These are phyloP conservation scores for Turritopsis rubra DNA, from an alignment of 30 jellyfish, hydroid and myxozoan species.

Conservation along the genomic window DNA sequence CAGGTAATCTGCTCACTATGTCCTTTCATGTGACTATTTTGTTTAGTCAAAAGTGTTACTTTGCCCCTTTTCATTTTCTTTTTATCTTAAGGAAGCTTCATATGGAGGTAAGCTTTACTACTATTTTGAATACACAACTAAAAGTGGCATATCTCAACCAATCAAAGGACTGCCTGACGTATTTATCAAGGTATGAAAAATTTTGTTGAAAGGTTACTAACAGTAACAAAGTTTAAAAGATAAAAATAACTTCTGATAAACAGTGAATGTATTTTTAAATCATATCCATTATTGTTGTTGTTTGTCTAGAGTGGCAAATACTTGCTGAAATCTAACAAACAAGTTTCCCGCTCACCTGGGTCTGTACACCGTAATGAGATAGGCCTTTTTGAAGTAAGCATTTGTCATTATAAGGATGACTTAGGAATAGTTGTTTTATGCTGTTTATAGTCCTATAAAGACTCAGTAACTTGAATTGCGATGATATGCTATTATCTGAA, in stretches of 20 bases:
- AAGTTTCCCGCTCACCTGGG: not conserved
- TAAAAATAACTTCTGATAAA: too few relatives aligned
- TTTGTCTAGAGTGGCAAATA: constrained; percentile 5
- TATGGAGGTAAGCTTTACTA: constrained; percentile 39
- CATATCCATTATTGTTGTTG: not conserved
- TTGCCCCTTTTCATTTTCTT: too few relatives aligned
- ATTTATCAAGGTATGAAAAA: constrained; percentile 7
- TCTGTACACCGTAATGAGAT: not conserved
- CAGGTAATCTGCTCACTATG: constrained; percentile 35
- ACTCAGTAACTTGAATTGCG: too few relatives aligned
- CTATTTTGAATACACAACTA: constrained; percentile 27
- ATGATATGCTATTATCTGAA: too few relatives aligned
- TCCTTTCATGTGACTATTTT: too few relatives aligned
- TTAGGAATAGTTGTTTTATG: too few relatives aligned
- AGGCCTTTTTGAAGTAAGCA: not conserved
- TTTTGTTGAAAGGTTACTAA: not conserved
- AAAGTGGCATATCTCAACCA: constrained; percentile 21
- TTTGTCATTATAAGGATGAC: too few relatives aligned
- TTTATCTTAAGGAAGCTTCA: constrained; percentile 31
- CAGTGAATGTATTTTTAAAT: not conserved
- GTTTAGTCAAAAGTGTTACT: too few relatives aligned
- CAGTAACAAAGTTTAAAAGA: too few relatives aligned
- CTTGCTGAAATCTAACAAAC: constrained; percentile 17
- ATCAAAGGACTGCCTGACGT: constrained; percentile 36
- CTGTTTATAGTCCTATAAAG: too few relatives aligned